Conservation (phyloP, 2,113 vertebrate species). For the Myotis lucifugus region DNA sequence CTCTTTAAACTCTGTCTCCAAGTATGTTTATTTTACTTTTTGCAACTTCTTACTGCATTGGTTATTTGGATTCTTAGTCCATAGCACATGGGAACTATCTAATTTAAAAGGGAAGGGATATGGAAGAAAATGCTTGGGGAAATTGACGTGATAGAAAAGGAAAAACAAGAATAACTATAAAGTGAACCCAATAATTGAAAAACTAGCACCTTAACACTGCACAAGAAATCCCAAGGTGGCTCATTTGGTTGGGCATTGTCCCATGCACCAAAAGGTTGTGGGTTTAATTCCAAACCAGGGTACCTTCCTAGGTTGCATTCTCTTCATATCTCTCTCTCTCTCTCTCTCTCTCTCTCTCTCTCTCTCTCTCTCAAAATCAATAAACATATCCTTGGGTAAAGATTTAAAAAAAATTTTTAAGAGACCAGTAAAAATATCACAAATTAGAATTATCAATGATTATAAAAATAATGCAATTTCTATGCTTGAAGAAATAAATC, state of each 20-base stretch:
- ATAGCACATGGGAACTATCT: neutral
- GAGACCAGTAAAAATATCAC: neutral
- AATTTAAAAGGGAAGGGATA: neutral
- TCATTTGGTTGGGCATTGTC: neutral
- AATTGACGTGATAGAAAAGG: neutral
- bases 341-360: neutral
- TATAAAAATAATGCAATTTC: neutral
- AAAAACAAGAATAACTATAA: constrained; percentile 1
- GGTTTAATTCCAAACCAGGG: neutral
- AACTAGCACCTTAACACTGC: neutral
- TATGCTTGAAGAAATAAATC: neutral
- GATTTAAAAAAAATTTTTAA: neutral
- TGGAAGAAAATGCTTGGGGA: neutral
- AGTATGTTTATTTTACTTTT: constrained; percentile 2
- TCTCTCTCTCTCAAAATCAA: neutral
- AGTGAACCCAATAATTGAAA: neutral
- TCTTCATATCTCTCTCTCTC: neutral
- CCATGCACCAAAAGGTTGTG: neutral
- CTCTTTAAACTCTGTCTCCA: neutral
- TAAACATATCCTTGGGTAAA: neutral
- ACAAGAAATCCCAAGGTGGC: neutral
- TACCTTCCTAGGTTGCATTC: neutral
- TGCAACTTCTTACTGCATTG: neutral
- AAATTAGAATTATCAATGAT: neutral
- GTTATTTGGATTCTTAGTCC: neutral